A percentile compares a stretch with the other conserved stretches of the same genome.
Conservation (phyloP, 2,113 vertebrate species). For the Phoenicopterus ruber region DNA sequence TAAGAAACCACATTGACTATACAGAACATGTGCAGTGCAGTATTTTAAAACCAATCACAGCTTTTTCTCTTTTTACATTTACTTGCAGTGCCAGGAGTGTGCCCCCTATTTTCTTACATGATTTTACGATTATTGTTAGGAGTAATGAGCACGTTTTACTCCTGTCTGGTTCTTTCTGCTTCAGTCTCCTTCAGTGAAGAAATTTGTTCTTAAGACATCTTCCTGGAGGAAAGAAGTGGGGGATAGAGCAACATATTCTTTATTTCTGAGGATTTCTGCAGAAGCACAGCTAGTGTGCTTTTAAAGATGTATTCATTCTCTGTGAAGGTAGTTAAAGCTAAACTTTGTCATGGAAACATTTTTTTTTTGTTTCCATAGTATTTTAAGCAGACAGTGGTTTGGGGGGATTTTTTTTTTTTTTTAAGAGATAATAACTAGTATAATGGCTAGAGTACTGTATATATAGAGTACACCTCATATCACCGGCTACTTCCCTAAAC, state of each 20-base stretch:
- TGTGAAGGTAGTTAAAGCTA: background rate
- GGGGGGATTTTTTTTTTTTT: background rate
- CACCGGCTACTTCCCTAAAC: background rate
- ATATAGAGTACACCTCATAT: background rate
- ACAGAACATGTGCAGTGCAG: background rate
- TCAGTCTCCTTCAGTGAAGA: background rate
- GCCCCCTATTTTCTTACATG: background rate
- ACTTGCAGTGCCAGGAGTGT: background rate
- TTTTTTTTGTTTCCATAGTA: background rate
- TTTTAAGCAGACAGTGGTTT: background rate
- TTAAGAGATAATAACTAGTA: background rate
- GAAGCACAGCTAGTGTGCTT: background rate
- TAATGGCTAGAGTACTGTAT: background rate
- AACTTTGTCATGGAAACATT: background rate
- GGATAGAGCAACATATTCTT: background rate
- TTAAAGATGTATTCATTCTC: background rate
- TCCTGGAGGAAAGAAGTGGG: background rate
- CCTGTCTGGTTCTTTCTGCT: background rate
- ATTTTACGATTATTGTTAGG: background rate
- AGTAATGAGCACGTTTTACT: background rate
- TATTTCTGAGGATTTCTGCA: background rate
- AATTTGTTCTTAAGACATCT: background rate
- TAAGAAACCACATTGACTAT: background rate
- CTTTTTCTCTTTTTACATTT: background rate
- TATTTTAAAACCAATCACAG: background rate